phyloP scores from a whole-genome alignment of 2,888 invertebrate genomes.

The Phasia obesa region DNA sequence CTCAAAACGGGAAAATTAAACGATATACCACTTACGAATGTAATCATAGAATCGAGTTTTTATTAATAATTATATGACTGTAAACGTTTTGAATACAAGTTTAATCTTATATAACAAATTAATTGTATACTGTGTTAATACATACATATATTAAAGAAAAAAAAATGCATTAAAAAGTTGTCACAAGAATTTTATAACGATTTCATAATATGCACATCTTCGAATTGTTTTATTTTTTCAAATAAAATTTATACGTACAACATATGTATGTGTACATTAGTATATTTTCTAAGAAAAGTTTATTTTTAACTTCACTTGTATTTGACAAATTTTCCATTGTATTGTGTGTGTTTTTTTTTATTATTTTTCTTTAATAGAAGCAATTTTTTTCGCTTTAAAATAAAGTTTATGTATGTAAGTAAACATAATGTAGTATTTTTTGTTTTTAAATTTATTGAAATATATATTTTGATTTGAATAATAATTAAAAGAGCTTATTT shows the following conservation, averaged over 20 bases:
- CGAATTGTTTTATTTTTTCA: constrained; percentile 50
- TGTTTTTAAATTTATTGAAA: too few species aligned
- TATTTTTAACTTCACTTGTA: constrained; percentile 62
- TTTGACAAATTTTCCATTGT: constrained; percentile 55
- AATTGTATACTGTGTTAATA: too few species aligned
- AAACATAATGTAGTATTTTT: too few species aligned
- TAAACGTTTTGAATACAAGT: background rate
- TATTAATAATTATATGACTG: constrained; percentile 21
- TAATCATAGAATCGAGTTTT: constrained; percentile 51
- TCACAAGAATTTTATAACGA: constrained; percentile 78
- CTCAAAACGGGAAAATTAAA: constrained; percentile 39
- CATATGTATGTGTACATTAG: constrained; percentile 40
- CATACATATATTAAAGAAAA: background rate
- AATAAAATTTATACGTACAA: constrained; percentile 43
- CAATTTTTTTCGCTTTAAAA: constrained; percentile 23
- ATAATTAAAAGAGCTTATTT: too few species aligned
- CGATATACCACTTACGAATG: constrained; percentile 53
- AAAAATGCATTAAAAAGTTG: constrained; percentile 24
- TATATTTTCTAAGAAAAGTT: constrained; percentile 48
- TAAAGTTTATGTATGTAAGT: constrained; percentile 23
- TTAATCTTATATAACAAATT: constrained; percentile 15
- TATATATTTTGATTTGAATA: too few species aligned
- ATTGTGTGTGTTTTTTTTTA: constrained; percentile 23
- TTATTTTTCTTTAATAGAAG: constrained; percentile 17
- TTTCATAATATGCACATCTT: constrained; percentile 77